These are phyloP conservation scores for Scaptomyza cyrtandrae DNA, from an alignment of 2,888 invertebrate species.

Conservation along the genomic window DNA sequence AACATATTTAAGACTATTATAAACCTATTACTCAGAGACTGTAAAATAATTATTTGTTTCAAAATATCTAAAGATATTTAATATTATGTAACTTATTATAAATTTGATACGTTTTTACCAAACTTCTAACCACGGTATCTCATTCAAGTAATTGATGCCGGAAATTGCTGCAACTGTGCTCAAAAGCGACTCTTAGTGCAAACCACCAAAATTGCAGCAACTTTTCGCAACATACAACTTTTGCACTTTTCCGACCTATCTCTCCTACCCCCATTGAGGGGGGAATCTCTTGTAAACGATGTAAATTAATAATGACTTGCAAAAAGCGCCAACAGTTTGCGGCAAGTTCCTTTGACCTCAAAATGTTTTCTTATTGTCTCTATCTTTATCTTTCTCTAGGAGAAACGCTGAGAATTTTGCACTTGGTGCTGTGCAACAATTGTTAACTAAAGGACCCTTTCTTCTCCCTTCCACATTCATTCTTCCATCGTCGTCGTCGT, in stretches of 20 bases:
- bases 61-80: no score
- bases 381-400: background rate
- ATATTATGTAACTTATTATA: no score
- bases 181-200: constrained; percentile 22
- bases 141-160: constrained; percentile 55
- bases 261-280: constrained; percentile 16
- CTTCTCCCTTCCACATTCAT: background rate
- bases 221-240: constrained; percentile 34
- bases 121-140: constrained; percentile 4
- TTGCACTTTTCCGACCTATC: background rate
- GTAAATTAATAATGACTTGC: constrained; percentile 65
- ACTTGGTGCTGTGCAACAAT: constrained; percentile 38
- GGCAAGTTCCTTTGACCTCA: constrained; percentile 48
- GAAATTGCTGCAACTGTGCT: constrained; percentile 61
- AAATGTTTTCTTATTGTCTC: constrained; percentile 38
- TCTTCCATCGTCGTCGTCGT: background rate
- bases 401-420: background rate
- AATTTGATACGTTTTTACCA: background rate
- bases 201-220: constrained; percentile 33
- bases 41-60: no score
- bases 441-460: constrained; percentile 11
- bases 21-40: no score
- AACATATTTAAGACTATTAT: no score
- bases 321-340: constrained; percentile 52
- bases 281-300: constrained; percentile 47